phyloP scores from a whole-genome alignment of 2,797 vertebrate genomes.

The Tenualosa ilisha region DNA sequence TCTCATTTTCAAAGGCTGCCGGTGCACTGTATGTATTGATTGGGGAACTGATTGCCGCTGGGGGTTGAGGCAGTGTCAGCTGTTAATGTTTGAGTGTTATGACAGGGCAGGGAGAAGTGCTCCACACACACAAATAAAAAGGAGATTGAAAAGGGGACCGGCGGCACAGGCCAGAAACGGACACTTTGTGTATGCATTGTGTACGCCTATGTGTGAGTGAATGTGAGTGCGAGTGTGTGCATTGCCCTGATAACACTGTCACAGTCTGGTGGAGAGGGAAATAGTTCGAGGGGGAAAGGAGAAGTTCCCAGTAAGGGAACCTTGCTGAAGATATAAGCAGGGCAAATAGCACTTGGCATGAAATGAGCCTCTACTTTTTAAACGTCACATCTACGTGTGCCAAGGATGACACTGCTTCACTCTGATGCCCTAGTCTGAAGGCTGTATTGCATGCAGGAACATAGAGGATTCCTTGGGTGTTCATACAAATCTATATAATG shows the following conservation, averaged over 20 bases:
- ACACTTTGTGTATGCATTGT: slow-evolving; percentile 1
- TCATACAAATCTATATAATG: too few species aligned
- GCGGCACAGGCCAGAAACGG: slow-evolving; percentile 23
- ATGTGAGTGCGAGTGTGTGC: background rate
- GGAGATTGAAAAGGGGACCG: slow-evolving; percentile 19
- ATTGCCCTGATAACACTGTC: background rate
- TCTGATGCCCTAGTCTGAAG: too few species aligned
- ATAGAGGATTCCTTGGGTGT: too few species aligned
- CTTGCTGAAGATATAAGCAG: background rate
- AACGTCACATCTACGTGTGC: too few species aligned
- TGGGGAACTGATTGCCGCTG: slow-evolving; percentile 25
- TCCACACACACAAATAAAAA: slow-evolving; percentile 35
- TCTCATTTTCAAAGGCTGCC: slow-evolving; percentile 39
- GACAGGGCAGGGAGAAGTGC: slow-evolving; percentile 36
- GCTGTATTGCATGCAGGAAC: too few species aligned
- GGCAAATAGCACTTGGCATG: too few species aligned
- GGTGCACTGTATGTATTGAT: slow-evolving; percentile 41
- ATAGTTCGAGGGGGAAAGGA: background rate
- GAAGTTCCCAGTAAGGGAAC: background rate
- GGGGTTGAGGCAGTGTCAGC: slow-evolving; percentile 50
- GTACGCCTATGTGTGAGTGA: background rate
- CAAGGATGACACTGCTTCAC: too few species aligned
- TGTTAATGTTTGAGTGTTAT: slow-evolving; percentile 48
- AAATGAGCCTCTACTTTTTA: too few species aligned
- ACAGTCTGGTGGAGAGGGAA: background rate